Base-by-base conservation (phyloP, 2,113 vertebrate genomes). In the Pogona vitticeps region DNA sequence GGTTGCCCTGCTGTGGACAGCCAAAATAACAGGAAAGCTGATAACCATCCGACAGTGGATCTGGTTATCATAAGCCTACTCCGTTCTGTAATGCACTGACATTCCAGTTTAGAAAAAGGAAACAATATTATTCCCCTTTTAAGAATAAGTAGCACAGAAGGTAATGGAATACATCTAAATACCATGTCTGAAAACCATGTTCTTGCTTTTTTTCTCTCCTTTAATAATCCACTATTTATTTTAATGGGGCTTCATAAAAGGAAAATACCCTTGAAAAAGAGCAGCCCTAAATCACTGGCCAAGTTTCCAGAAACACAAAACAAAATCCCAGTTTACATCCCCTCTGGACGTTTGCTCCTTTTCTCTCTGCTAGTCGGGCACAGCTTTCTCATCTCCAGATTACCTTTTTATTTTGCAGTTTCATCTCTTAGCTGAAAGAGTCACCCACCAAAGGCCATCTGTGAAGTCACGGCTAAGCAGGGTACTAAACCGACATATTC, bases 1-100 rank as follows among this genome's bases (percentile, higher is more conserved):
- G 56, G 58, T 33, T 84, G 71, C 72, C 72, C 72, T 76, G 82
- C 71, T 76, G 26, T 58, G n/a, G 58, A 42, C 72, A 84, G 72
- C 38, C 76, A 80, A 86, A 80, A 80, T 72, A 58, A 86, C 72
- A 42, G 36, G 33, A 72, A 61, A 59, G 26, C 67, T 59, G 65
- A 80, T 79, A 61, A 21, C 20, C 26, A 86, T 72, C 52, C 68
- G 68, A 61, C 36, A 72, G 56, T 80, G 67, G 52, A 52, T 80
- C 72, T 73, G 77, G 38, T 73, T 86, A 86, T 72, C 76, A 79
- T 86, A 86, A 86, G 71, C 17, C 28, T 26, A 52, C 56, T 86
- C 56, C 6, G n/a, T 63, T 38, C 63, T 80, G 56, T 42, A 79
- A 40, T 1, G 18, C 56, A 85, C 59, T 84, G 61, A 31, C 63